Evolutionary conservation across 1,140 invertebrate genomes (phyloP).

Genomic region (Coelopa frigida): DNA sequence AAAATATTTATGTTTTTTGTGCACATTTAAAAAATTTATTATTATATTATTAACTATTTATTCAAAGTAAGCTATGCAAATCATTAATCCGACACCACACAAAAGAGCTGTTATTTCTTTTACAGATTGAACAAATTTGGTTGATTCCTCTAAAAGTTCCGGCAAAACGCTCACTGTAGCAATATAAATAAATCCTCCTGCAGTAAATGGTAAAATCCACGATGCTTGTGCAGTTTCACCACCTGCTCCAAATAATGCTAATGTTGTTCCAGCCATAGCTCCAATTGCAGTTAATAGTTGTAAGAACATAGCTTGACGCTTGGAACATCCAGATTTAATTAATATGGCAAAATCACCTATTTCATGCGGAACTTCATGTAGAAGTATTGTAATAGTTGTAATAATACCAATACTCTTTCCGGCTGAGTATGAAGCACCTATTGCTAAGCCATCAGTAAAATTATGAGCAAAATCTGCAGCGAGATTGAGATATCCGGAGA

Average conservation of each 20-base stretch:
- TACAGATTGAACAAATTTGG: slow-evolving; percentile 61
- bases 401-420: slow-evolving; percentile 78
- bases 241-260: slow-evolving; percentile 60
- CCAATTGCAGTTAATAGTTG: slow-evolving; percentile 91
- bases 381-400: slow-evolving; percentile 83
- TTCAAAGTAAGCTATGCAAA: slow-evolving; percentile 49
- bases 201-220: slow-evolving; percentile 94
- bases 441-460: slow-evolving; percentile 93
- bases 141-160: slow-evolving; percentile 77
- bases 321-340: slow-evolving; percentile 81
- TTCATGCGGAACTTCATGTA: slow-evolving; percentile 96
- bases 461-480: slow-evolving; percentile 95
- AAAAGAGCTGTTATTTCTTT: slow-evolving; percentile 77
- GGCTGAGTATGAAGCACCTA: slow-evolving; percentile 89
- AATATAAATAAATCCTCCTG: slow-evolving; percentile 94
- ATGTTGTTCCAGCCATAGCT: slow-evolving; percentile 80
- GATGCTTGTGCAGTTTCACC: slow-evolving; percentile 65
- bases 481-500: slow-evolving; percentile 88
- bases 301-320: slow-evolving; percentile 85
- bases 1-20: too few species aligned
- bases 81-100: slow-evolving; percentile 73
- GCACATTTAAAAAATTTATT: too few species aligned
- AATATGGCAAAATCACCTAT: slow-evolving; percentile 96
- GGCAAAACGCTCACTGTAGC: slow-evolving; percentile 88
- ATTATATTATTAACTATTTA: too few species aligned